Base-by-base conservation (phyloP, 2,113 vertebrate species). In the Rhinolophus sinicus region DNA sequence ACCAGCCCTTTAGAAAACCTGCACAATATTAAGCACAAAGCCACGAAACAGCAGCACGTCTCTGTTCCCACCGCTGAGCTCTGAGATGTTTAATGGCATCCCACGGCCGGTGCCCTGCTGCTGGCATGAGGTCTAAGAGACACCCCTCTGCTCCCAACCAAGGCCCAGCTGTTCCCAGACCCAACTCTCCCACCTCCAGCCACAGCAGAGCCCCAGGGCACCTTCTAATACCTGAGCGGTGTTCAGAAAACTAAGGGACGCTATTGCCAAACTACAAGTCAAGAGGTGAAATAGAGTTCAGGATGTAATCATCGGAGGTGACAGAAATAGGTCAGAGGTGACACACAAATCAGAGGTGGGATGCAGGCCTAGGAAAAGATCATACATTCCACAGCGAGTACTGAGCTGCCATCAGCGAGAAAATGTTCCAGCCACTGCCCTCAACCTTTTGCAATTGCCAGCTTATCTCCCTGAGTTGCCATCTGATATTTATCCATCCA, bases 391-490 rank as follows among this genome's bases (percentile, higher is more conserved):
- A 0, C 4, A 8, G 38, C 47, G 47, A 85, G 38, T 28, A 75
- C 40, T 16, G 62, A 89, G 50, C 72, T 33, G 56, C 75, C 38
- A 13, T 81, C 28, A 58, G 56, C 0, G 0, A 67, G 70, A 88
- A 73, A 85, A 75, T 28, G 15, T 58, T 54, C 56, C 5, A 56
- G 60, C 84, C 40, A 47, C 35, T 2, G 7, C 28, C 28, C 58
- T 21, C 83, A 12, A 12, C 54, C 58, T 65, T 44, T 16, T 18
- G 65, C 70, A 76, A 35, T 24, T 58, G 85, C 35, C 72, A 40
- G 24, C 88, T 95, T 60, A 44, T 70, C 77, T 78, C 50, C n/a
- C 94, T 1, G 16, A 94, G 44, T 47, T 60, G 85, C 77, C 67
- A 58, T 15, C 87, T 92, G 67, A 95, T 8, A 21, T 80, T 52